A percentile compares a stretch with the other conserved stretches of the same genome.
Conservation (phyloP, 2,113 vertebrate genomes). For the Murina feae region DNA sequence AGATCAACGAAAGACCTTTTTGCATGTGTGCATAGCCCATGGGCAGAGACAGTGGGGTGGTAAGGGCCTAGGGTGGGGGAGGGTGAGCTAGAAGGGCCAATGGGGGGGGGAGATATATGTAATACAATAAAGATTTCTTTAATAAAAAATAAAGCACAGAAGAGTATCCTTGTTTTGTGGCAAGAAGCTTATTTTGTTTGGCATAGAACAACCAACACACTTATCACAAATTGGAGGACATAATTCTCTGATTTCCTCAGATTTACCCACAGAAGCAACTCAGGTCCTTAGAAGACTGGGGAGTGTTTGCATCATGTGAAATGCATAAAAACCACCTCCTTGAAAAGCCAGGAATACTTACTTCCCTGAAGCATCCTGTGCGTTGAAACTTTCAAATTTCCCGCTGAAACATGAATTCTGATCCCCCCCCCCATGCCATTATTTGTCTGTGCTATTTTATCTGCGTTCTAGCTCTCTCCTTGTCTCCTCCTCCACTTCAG, state of each 20-base stretch:
- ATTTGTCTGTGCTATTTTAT: slow-evolving; percentile 60
- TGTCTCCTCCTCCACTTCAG: neutral
- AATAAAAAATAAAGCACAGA: too few species aligned
- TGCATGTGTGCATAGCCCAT: too few species aligned
- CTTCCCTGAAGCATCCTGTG: neutral
- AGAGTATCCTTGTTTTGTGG: neutral
- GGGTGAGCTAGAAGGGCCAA: too few species aligned
- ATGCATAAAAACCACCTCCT: neutral
- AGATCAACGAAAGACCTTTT: too few species aligned
- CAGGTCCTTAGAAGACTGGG: neutral
- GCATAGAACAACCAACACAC: neutral
- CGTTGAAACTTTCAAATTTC: slow-evolving; percentile 24
- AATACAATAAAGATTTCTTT: too few species aligned
- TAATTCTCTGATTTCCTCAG: neutral
- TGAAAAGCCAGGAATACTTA: neutral
- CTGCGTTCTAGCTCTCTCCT: slow-evolving; percentile 38
- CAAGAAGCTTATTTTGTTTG: neutral
- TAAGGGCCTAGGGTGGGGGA: too few species aligned
- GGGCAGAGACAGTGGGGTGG: too few species aligned
- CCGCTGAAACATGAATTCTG: slow-evolving; percentile 21
- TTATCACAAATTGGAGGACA: neutral
- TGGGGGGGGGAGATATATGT: too few species aligned
- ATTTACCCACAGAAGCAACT: neutral
- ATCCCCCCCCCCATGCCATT: slow-evolving; percentile 28
- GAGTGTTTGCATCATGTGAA: neutral